phyloP scores from a whole-genome alignment of 2,797 vertebrate genomes.

The Poecilia wingei region DNA sequence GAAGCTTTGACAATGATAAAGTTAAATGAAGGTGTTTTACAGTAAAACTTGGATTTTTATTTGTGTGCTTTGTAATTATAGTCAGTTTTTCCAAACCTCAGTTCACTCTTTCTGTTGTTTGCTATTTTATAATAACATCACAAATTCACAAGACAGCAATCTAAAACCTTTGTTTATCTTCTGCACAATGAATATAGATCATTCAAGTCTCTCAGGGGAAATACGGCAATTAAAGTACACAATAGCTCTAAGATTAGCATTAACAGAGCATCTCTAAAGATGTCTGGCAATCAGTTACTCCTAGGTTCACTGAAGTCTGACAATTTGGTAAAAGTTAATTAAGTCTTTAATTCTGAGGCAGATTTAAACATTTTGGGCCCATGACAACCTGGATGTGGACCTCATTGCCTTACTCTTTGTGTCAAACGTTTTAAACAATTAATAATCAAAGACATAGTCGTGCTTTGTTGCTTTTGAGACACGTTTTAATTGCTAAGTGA shows the following conservation, averaged over 20 bases:
- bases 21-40: neutral
- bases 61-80: neutral
- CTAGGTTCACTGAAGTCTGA: neutral
- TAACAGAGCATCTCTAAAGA: neutral
- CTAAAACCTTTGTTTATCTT: neutral
- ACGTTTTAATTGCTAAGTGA: neutral
- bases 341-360: neutral
- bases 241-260: neutral
- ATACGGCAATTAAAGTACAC: neutral
- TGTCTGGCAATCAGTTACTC: neutral
- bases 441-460: neutral
- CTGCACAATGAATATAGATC: neutral
- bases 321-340: neutral
- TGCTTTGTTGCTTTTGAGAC: neutral
- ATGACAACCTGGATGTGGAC: neutral
- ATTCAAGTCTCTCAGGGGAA: neutral
- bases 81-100: neutral
- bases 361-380: neutral
- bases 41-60: neutral
- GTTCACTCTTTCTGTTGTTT: neutral
- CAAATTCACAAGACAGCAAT: neutral
- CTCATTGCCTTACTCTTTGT: neutral
- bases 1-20: neutral
- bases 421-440: neutral
- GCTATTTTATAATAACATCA: constrained; percentile 3